Conservation (phyloP, 92 coral and sea anemone genomes). For the Micromussa lordhowensis region DNA sequence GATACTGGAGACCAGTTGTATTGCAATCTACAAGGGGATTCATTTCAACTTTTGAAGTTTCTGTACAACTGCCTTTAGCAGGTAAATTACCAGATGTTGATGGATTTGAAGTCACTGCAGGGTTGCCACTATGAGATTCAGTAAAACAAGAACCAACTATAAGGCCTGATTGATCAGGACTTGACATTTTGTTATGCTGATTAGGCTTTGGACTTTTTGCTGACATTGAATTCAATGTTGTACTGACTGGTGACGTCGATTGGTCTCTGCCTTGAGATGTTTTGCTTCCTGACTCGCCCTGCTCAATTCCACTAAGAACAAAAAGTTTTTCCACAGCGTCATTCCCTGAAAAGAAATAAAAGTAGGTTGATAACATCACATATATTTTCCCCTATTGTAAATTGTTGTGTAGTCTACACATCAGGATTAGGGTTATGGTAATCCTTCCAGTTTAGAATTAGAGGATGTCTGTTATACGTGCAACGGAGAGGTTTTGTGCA, state of each 20-base stretch:
- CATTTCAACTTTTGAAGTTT: not conserved
- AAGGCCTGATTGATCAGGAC: not conserved
- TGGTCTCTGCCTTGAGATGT: not conserved
- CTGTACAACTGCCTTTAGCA: not conserved
- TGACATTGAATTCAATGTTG: not conserved
- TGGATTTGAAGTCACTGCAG: not conserved
- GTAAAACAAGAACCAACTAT: not conserved
- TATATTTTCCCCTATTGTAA: too few species aligned
- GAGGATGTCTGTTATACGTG: not conserved
- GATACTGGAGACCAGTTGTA: not conserved
- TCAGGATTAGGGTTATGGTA: too few species aligned
- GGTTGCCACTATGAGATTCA: not conserved
- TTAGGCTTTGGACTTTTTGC: not conserved
- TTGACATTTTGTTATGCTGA: not conserved
- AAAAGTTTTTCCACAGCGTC: slow-evolving; percentile 82
- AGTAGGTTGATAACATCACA: not conserved
- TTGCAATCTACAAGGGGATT: not conserved
- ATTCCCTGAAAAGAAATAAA: slow-evolving; percentile 66
- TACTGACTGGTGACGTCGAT: not conserved
- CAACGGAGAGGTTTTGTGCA: not conserved
- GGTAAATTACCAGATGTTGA: not conserved
- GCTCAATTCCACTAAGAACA: slow-evolving; percentile 43
- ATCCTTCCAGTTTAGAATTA: too few species aligned
- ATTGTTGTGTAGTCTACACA: too few species aligned
- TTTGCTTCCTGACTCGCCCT: not conserved